These are phyloP conservation scores for Scrobipalpa costella DNA, from an alignment of 2,888 invertebrate genomes.

Conservation along the genomic window DNA sequence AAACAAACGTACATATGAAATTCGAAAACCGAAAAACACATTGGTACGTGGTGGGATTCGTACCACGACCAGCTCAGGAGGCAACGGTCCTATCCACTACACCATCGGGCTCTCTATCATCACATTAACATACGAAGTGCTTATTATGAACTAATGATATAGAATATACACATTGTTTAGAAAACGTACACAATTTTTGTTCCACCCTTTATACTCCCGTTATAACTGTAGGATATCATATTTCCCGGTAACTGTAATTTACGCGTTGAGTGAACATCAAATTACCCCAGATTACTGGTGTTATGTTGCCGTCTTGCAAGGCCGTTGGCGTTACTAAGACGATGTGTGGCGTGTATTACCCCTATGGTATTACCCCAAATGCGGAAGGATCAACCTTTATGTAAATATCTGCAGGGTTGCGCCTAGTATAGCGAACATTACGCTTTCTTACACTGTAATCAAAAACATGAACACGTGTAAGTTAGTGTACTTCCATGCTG, in stretches of 20 bases:
- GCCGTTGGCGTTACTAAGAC: neutral
- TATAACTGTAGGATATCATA: neutral
- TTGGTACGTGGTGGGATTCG: no score
- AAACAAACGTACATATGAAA: no score
- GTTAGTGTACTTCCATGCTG: no score
- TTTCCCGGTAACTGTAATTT: neutral
- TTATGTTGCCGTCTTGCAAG: conserved; percentile 4
- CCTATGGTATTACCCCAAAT: conserved; percentile 1
- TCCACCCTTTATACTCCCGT: neutral
- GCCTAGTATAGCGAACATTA: neutral
- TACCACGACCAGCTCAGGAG: no score
- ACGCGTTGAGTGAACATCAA: conserved; percentile 6
- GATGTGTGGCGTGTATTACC: neutral
- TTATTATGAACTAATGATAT: no score
- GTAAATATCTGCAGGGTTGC: conserved; percentile 3
- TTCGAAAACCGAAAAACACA: no score
- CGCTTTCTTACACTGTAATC: neutral
- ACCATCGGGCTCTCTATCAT: no score
- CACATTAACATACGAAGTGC: no score
- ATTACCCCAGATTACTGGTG: conserved; percentile 4
- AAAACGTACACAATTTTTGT: neutral
- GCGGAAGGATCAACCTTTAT: conserved; percentile 11
- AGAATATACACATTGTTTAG: no score
- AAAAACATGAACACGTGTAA: neutral
- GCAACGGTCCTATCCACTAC: no score